Percentiles rank a stretch among this genome's conserved stretches.
Evolutionary conservation across 2,797 vertebrate genomes (phyloP).

Genomic region (Sphaeramia orbicularis): DNA sequence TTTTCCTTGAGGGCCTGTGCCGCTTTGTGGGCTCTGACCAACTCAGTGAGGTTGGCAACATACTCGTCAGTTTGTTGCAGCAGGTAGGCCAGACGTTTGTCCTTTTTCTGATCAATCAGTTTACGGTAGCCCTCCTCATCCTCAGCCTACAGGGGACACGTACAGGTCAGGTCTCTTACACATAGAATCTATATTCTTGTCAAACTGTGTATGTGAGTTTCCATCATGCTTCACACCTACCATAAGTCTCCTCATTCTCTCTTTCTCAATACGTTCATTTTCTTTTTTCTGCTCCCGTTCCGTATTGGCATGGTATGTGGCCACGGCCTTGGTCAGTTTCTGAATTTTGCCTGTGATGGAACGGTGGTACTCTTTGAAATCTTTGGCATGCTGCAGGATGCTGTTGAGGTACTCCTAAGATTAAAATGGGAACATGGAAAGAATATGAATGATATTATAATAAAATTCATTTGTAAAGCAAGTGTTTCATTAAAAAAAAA

Average conservation of each 20-base stretch:
- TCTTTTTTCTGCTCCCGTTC: conserved; percentile 99
- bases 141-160: conserved; percentile 85
- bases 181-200: not conserved
- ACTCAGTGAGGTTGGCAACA: conserved; percentile 96
- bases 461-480: no score
- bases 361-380: conserved; percentile 98
- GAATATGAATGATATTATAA: not conserved
- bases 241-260: conserved; percentile 97
- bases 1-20: conserved; percentile 97
- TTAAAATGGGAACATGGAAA: not conserved
- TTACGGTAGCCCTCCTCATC: conserved; percentile 98
- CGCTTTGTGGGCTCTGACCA: conserved; percentile 96
- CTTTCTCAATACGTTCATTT: conserved; percentile 97
- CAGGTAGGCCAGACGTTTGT: conserved; percentile 97
- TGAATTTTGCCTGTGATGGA: conserved; percentile 96
- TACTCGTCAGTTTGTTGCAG: conserved; percentile 98
- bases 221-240: conserved; percentile 67
- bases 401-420: conserved; percentile 98
- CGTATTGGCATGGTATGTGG: conserved; percentile 97
- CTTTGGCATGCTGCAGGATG: conserved; percentile 98
- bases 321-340: conserved; percentile 96
- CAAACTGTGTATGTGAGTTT: not conserved
- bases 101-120: conserved; percentile 98
- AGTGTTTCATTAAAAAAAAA: not conserved
- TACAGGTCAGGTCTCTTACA: not conserved